A percentile compares a stretch with the other conserved stretches of the same genome.
phyloP scores from a whole-genome alignment of 2,113 vertebrate genomes.

The Lagopus leucura region DNA sequence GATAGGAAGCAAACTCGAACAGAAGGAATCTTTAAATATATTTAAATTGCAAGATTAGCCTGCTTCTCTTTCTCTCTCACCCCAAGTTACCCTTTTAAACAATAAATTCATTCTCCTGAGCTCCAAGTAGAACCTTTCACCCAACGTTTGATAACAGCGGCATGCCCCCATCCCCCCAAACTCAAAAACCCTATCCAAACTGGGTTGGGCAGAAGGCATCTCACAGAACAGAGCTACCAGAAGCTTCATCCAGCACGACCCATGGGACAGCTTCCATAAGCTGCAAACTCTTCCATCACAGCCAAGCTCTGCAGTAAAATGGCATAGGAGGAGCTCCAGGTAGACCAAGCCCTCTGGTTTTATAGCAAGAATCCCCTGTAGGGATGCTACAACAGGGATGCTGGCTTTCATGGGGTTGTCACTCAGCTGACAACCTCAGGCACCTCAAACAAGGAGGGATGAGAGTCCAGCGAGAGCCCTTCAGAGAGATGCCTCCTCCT shows the following conservation, averaged over 20 bases:
- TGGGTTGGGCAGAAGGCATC: not conserved
- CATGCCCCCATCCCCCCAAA: not conserved
- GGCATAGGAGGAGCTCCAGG: not conserved
- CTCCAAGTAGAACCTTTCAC: constrained; percentile 36
- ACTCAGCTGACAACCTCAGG: not conserved
- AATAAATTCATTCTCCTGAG: constrained; percentile 19
- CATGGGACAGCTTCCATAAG: not conserved
- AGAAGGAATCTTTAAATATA: constrained; percentile 54
- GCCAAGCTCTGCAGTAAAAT: fast-evolving
- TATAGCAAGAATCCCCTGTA: not conserved
- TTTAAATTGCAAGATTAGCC: constrained; percentile 63
- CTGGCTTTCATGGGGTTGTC: not conserved
- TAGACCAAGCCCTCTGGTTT: not conserved
- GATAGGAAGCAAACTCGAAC: constrained; percentile 54
- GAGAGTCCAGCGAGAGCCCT: not conserved
- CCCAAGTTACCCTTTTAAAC: constrained; percentile 43
- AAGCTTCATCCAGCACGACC: fast-evolving
- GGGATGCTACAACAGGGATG: not conserved
- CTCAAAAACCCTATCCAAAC: not conserved
- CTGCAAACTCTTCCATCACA: not conserved
- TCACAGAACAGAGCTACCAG: not conserved
- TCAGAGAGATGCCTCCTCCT: not conserved
- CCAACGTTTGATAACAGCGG: not conserved
- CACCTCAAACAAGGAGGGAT: not conserved
- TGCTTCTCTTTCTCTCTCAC: constrained; percentile 37